phyloP scores from a whole-genome alignment of 2,113 vertebrate genomes.

The Mystacornis crossleyi region DNA sequence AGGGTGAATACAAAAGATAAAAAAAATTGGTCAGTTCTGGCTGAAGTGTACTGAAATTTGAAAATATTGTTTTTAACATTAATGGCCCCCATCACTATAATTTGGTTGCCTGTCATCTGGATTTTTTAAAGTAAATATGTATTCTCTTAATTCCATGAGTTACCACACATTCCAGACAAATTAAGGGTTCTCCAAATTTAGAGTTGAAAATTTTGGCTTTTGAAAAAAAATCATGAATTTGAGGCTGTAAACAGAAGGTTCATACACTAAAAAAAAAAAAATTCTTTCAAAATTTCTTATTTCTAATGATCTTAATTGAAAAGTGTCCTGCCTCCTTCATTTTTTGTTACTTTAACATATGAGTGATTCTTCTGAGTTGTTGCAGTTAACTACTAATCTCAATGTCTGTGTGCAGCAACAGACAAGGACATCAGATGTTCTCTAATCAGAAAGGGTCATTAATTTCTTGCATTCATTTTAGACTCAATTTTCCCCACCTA shows the following conservation, averaged over 20 bases:
- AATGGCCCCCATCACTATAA: rapidly evolving
- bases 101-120: neutral
- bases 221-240: neutral
- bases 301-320: neutral
- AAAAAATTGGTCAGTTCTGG: neutral
- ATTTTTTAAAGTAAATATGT: neutral
- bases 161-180: neutral
- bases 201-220: neutral
- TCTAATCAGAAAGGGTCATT: neutral
- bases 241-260: neutral
- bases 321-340: neutral
- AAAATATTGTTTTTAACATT: neutral
- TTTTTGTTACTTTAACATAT: neutral
- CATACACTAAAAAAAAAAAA: neutral
- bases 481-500: neutral
- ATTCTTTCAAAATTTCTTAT: neutral
- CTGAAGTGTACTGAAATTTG: neutral
- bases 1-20: neutral
- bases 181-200: neutral
- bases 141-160: neutral
- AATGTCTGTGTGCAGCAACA: neutral
- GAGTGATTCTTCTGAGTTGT: neutral
- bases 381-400: neutral
- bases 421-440: neutral
- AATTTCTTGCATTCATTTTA: neutral